These are phyloP conservation scores for Hydraecia micacea DNA, from an alignment of 2,888 invertebrate genomes.

Conservation along the genomic window DNA sequence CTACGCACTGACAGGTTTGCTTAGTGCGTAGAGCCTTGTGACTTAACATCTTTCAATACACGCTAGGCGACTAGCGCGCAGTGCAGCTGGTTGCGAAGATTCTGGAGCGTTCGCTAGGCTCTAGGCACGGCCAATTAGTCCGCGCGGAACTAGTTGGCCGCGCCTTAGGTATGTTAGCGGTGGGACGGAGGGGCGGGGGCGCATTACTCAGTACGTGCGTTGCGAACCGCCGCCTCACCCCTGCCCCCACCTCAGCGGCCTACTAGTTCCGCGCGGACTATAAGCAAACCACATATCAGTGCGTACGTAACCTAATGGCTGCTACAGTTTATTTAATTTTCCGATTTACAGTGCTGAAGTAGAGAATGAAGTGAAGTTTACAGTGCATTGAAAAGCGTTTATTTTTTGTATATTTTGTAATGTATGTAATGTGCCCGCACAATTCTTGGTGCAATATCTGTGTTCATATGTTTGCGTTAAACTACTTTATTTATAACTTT, in stretches of 20 bases:
- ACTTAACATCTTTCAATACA: no score
- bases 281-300: neutral
- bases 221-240: no score
- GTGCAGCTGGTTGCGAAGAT: neutral
- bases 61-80: neutral
- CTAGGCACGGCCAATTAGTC: neutral
- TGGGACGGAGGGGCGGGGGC: no score
- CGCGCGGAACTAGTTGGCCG: no score
- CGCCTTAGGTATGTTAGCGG: no score
- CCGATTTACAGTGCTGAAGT: constrained; percentile 30
- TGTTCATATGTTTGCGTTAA: constrained; percentile 55
- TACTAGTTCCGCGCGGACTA: no score
- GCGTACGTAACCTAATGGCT: neutral
- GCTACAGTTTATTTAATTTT: constrained; percentile 20
- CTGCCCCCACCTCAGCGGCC: no score
- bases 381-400: constrained; percentile 50
- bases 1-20: neutral
- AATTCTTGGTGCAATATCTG: constrained; percentile 43
- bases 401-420: constrained; percentile 60
- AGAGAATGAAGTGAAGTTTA: constrained; percentile 26
- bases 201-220: no score
- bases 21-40: neutral
- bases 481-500: constrained; percentile 50
- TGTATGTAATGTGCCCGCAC: constrained; percentile 30
- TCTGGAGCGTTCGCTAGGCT: no score